phyloP scores from a whole-genome alignment of 2,797 vertebrate species.

The Helarctos malayanus region DNA sequence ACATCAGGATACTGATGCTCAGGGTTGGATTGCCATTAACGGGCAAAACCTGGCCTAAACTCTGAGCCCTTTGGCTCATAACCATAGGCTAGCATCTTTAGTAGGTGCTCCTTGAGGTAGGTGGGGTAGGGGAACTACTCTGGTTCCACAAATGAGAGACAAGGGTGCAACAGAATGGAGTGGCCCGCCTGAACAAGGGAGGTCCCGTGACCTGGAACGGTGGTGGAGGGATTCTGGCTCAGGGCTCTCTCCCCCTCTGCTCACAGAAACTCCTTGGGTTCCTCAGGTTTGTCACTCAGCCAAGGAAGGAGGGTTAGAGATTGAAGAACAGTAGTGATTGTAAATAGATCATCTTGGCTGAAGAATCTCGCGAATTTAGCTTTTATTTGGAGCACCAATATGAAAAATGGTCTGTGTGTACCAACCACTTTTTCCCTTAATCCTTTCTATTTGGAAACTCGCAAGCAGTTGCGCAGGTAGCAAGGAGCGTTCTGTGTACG shows the following conservation, averaged over 20 bases:
- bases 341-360: neutral
- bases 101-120: neutral
- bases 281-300: neutral
- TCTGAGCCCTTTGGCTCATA: neutral
- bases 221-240: neutral
- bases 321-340: neutral
- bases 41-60: neutral
- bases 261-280: neutral
- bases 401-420: neutral
- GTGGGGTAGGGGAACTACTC: too few species aligned
- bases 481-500: neutral
- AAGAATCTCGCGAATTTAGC: neutral
- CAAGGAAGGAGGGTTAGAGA: neutral
- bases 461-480: neutral
- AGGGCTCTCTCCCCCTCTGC: neutral
- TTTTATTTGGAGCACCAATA: neutral
- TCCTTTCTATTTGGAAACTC: neutral
- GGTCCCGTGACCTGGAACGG: neutral
- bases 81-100: neutral
- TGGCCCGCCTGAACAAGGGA: rapidly evolving
- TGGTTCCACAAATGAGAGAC: neutral
- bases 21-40: neutral
- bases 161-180: rapidly evolving
- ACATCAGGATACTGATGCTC: neutral
- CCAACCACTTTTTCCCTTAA: neutral